Evolutionary conservation across 2,113 vertebrate species (phyloP), one percentile per base, ranked within the genome.

Genomic region (Pongo abelii): DNA sequence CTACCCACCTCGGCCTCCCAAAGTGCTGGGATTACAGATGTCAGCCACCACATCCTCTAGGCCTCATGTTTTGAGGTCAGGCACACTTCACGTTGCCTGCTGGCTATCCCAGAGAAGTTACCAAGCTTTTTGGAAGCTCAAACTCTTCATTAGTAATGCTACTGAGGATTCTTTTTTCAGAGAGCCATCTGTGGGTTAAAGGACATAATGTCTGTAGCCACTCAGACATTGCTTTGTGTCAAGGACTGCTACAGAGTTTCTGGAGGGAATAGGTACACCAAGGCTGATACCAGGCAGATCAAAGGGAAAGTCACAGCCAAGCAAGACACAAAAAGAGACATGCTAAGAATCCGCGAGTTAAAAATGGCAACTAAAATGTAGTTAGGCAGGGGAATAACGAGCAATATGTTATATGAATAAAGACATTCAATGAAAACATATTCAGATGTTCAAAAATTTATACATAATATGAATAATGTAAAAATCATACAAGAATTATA

Each of bases 261-360:
- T 13, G 35, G 32, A 80, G 50, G 69, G 25, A 57, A 35, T 14
- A 3, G 50, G n/a, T 2, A 40, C 4, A 7, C 13, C 27, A 30
- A 43, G 27, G 17, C 25, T 18, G 14, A 11, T 0, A 11, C 5
- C 6, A 0, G 18, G 52, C 11, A 46, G 52, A 22, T 5, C 8
- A 14, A n/a, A 27, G 27, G 17, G 11, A 27, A 40, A 20, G 25
- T 52, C 18, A 22, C 78, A n/a, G 32, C 78, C 35, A 22, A 4
- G 13, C 0, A 18, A 57, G 27, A 32, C 38, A 12, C 18, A 13
- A 6, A 32, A 22, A 22, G 38, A 74, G 13, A 75, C 35, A 23
- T 2, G 43, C 27, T 11, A 8, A 86, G 32, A 32, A 67, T 0
- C 10, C 2, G 30, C 32, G 27, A n/a, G 16, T 18, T n/a, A 38